Evolutionary conservation across 2,113 vertebrate genomes (phyloP), one percentile per base, ranked within the genome.

Genomic region (Carassius gibelio): DNA sequence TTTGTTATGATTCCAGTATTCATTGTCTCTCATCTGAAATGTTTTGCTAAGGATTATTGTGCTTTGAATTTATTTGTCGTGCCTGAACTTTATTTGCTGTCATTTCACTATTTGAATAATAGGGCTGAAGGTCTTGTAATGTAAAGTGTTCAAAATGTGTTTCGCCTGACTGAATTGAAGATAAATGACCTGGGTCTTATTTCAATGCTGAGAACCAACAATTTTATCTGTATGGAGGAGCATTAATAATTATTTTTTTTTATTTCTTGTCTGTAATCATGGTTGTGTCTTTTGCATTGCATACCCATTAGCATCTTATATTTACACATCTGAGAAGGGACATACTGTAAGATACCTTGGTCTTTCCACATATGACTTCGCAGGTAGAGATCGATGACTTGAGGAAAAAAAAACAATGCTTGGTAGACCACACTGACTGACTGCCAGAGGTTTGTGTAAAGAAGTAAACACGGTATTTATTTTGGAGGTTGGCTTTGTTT

Each of bases 391-490:
- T 87, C 71, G 45, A n/a, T 69, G 74, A 74, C 79, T 59, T 36
- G 19, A 69, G 38, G 13, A 83, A 38, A 2, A 23, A 26, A 48
- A 72, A 84, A 84, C 77, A 62, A 84, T 88, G 93, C 93, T 90
- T 90, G 92, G 94, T 95, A 95, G 94, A 94, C 94, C 82, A 95
- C 94, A 96, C 95, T 95, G 87, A 89, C 89, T 85, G 88, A 88
- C 72, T 75, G 93, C 95, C 93, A 94, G 94, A 95, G 82, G 68
- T 85, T 93, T 95, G 94, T 95, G 92, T 92, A 93, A 83, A 85
- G 72, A 94, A 95, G 95, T 95, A 93, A 94, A 96, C 96, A 93
- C 94, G 94, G 92, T 94, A 93, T 95, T 95, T 94, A 95, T 93
- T 95, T 95, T 95, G 96, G 90, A 96, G 95, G 92, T 93, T 93